These are phyloP conservation scores for Sapajus apella DNA, from an alignment of 2,113 vertebrate genomes.

Conservation along the genomic window DNA sequence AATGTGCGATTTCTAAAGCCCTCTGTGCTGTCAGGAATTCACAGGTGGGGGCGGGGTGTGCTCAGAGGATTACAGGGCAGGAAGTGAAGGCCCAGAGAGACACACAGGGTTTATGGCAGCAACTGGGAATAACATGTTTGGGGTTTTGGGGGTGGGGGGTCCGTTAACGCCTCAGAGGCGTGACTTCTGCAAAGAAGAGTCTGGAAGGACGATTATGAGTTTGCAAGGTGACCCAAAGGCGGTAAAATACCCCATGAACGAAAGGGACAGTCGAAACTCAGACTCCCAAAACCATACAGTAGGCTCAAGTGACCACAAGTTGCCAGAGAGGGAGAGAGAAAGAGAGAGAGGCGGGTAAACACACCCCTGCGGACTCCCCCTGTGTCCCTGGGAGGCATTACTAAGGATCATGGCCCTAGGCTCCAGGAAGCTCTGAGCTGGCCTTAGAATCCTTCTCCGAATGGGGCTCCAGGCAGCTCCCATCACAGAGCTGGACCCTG, in stretches of 20 bases:
- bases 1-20: background rate
- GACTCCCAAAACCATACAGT: background rate
- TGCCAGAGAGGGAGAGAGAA: background rate
- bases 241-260: background rate
- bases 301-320: background rate
- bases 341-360: rapidly evolving
- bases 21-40: background rate
- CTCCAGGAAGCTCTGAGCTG: background rate
- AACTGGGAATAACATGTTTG: rapidly evolving
- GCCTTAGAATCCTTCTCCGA: background rate
- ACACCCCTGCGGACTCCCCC: rapidly evolving
- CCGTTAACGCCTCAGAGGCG: background rate
- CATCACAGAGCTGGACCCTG: background rate
- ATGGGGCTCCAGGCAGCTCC: background rate
- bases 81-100: rapidly evolving
- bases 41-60: rapidly evolving
- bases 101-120: rapidly evolving
- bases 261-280: background rate
- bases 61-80: rapidly evolving
- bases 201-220: background rate
- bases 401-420: background rate
- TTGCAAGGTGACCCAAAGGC: background rate
- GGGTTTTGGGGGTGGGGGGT: no score
- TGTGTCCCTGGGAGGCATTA: background rate
- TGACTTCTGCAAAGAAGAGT: background rate